phyloP scores from a whole-genome alignment of 1,140 invertebrate species.

The Microplitis mediator region DNA sequence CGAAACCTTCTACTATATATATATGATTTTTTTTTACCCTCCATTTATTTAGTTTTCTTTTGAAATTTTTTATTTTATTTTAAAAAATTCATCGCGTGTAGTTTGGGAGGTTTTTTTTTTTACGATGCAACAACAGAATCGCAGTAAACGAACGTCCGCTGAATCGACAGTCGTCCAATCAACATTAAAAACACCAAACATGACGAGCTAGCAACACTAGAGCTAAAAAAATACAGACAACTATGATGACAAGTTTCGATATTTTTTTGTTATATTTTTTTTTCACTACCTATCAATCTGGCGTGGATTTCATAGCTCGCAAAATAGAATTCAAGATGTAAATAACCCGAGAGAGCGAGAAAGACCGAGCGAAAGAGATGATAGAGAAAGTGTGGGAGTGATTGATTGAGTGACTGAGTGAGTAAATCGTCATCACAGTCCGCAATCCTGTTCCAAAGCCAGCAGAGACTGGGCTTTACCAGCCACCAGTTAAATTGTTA shows the following conservation, averaged over 20 bases:
- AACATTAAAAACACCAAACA: slow-evolving; percentile 60
- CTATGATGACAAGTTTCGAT: not conserved
- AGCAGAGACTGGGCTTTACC: too few species aligned
- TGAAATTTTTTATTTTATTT: slow-evolving; percentile 9
- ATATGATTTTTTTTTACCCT: slow-evolving; percentile 1
- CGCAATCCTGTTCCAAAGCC: too few species aligned
- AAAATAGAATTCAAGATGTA: not conserved
- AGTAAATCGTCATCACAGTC: too few species aligned
- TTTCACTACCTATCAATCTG: not conserved
- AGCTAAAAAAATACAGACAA: not conserved
- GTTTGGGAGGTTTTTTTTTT: not conserved
- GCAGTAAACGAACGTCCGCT: slow-evolving; percentile 55
- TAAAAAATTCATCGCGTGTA: slow-evolving; percentile 15
- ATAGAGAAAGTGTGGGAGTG: too few species aligned
- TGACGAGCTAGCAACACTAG: slow-evolving; percentile 24
- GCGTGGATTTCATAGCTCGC: not conserved
- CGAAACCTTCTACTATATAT: not conserved
- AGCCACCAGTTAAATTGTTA: too few species aligned
- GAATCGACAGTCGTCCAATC: slow-evolving; percentile 61
- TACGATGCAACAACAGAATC: slow-evolving; percentile 43
- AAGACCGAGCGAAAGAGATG: too few species aligned
- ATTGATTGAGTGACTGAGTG: too few species aligned
- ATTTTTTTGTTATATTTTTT: not conserved
- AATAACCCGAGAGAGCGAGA: not conserved
- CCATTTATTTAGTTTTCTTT: slow-evolving; percentile 1